Base-by-base conservation (phyloP, 2,888 invertebrate species). In the Drosophila conformis region DNA sequence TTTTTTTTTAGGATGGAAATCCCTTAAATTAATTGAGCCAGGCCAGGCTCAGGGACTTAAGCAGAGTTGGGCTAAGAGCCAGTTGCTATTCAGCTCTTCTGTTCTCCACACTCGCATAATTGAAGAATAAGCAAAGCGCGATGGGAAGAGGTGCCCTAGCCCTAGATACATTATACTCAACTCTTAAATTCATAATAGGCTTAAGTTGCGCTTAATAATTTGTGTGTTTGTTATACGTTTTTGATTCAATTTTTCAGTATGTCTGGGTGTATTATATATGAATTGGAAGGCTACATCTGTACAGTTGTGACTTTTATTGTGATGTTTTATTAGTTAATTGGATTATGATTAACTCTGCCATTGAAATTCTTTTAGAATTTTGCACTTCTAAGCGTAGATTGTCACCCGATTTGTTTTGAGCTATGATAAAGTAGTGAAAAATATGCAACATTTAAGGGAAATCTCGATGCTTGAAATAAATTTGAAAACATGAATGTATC, bases 11-110 rank as follows among this genome's bases (percentile, higher is more conserved):
- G 25, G 7, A 33, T 53, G 33, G 35, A 78, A 84, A 82, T 85
- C 88, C 80, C 78, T 78, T 70, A 76, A 85, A 88, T 89, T 89
- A 89, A 85, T 89, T 89, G 90, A 84, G 87, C 67, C 78, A 63
- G 62, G 62, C 63, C 62, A 27, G 58, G 67, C 59, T 38, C 27
- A 46, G 15, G 31, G 38, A 25, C 57, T 18, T 11, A 35, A 53
- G 38, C 58, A 54, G 27, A 48, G 35, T 54, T 48, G 56, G n/a
- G 48, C 38, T 53, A 49, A 35, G 52, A 49, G 46, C 73, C 71
- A 72, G 71, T 63, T 63, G 64, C 71, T 40, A 27, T 6, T 18
- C 49, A 36, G 35, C 54, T 11, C 21, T 46, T 46, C 21, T 46
- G 15, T 4, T 21, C 46, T 4, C 21, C 8, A 46, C 46, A 46